Percentiles rank a stretch among this genome's conserved stretches.
phyloP scores from a whole-genome alignment of 2,888 invertebrate species.

The Drepana falcataria region DNA sequence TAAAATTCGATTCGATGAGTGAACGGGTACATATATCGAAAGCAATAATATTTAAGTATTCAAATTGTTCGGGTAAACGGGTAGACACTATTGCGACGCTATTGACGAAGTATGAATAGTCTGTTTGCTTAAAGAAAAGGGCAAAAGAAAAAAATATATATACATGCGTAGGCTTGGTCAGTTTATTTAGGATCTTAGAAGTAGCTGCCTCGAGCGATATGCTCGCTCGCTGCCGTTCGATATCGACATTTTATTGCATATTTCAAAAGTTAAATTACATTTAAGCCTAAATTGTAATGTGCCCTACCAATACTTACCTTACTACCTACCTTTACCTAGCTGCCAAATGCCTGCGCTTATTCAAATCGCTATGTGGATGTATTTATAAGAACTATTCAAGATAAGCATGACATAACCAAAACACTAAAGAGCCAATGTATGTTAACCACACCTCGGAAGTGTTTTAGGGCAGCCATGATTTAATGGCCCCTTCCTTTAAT shows the following conservation, averaged over 20 bases:
- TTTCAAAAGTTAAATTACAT: too few relatives aligned
- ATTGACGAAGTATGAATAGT: constrained; percentile 26
- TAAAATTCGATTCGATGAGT: too few relatives aligned
- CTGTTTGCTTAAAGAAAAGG: constrained; percentile 43
- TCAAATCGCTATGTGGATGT: too few relatives aligned
- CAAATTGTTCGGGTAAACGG: too few relatives aligned
- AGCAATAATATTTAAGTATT: too few relatives aligned
- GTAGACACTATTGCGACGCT: constrained; percentile 1
- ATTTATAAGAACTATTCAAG: background rate
- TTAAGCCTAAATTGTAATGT: too few relatives aligned
- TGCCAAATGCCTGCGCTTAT: too few relatives aligned
- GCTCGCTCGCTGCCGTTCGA: constrained; percentile 20
- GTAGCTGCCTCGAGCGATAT: constrained; percentile 19
- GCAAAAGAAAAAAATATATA: constrained; percentile 25
- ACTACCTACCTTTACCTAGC: too few relatives aligned
- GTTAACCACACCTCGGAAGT: constrained; percentile 31
- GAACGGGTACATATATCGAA: too few relatives aligned
- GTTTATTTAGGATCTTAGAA: constrained; percentile 56
- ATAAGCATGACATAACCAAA: background rate
- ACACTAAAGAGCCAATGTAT: background rate
- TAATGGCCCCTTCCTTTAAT: constrained; percentile 53
- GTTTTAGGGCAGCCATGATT: constrained; percentile 52
- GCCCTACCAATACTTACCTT: too few relatives aligned
- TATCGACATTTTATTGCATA: constrained; percentile 6
- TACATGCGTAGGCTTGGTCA: constrained; percentile 34